A percentile compares a stretch with the other conserved stretches of the same genome.
These are phyloP conservation scores for Drosophila albomicans DNA, from an alignment of 1,140 invertebrate species.

Conservation along the genomic window DNA sequence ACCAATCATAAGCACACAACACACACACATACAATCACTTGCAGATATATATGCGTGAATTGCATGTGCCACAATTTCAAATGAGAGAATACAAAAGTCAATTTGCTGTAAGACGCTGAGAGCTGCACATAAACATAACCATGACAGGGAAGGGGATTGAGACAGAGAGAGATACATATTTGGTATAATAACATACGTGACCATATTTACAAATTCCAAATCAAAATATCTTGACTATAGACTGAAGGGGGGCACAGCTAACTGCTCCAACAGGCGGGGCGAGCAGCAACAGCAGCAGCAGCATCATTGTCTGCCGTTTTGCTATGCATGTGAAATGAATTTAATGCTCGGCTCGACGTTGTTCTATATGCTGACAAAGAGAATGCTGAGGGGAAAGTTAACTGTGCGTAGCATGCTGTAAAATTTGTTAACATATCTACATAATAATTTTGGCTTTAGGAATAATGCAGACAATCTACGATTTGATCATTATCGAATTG, in stretches of 20 bases:
- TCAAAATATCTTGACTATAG: conserved; percentile 64
- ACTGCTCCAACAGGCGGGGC: conserved; percentile 3
- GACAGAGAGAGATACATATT: conserved; percentile 65
- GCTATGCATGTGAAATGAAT: conserved; percentile 74
- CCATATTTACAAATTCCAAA: conserved; percentile 82
- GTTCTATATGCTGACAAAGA: neutral
- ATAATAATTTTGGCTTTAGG: conserved; percentile 66
- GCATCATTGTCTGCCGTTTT: conserved; percentile 50
- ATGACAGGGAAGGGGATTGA: conserved; percentile 28
- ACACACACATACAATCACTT: neutral
- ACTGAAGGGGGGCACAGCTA: conserved; percentile 22
- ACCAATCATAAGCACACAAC: conserved; percentile 41
- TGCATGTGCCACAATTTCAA: conserved; percentile 66
- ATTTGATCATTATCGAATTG: conserved; percentile 26
- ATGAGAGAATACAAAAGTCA: conserved; percentile 74
- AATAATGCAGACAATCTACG: neutral
- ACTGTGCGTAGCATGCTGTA: conserved; percentile 45
- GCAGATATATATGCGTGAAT: conserved; percentile 23
- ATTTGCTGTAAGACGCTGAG: conserved; percentile 65
- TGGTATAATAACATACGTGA: conserved; percentile 84
- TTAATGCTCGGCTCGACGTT: conserved; percentile 46
- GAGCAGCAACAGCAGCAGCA: neutral
- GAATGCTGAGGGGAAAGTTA: conserved; percentile 7
- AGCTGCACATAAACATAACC: conserved; percentile 74
- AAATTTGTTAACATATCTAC: conserved; percentile 75